Percentiles rank a stretch among this genome's conserved stretches.
phyloP scores from a whole-genome alignment of 2,113 vertebrate species.

The Lepus americanus region DNA sequence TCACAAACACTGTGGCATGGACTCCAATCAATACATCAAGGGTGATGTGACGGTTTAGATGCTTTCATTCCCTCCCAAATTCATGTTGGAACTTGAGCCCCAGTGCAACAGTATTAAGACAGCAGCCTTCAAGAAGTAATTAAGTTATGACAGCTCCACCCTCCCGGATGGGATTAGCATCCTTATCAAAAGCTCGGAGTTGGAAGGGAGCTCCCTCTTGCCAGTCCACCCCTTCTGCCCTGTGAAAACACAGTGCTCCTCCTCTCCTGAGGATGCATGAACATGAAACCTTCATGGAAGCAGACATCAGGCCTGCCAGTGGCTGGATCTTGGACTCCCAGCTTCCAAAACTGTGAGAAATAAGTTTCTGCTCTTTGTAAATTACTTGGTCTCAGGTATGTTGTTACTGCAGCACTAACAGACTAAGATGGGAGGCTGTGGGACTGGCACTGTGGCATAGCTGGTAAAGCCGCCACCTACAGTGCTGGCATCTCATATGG shows the following conservation, averaged over 20 bases:
- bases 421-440: background rate
- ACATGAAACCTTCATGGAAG: background rate
- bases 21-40: slow-evolving; percentile 22
- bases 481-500: no score
- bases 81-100: background rate
- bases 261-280: background rate
- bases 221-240: background rate
- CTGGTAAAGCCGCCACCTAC: no score
- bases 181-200: background rate
- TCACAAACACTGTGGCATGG: background rate
- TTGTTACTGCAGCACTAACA: background rate
- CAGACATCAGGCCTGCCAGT: background rate
- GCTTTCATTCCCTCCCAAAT: background rate
- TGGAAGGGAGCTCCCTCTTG: background rate
- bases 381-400: background rate
- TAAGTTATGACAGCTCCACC: background rate
- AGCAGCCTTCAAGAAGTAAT: background rate
- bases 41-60: background rate
- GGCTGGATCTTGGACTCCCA: background rate
- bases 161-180: background rate
- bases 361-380: background rate
- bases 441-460: no score
- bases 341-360: background rate
- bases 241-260: background rate
- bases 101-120: background rate